phyloP scores from a whole-genome alignment of 1,140 invertebrate species.

The Musca vetustissima region DNA sequence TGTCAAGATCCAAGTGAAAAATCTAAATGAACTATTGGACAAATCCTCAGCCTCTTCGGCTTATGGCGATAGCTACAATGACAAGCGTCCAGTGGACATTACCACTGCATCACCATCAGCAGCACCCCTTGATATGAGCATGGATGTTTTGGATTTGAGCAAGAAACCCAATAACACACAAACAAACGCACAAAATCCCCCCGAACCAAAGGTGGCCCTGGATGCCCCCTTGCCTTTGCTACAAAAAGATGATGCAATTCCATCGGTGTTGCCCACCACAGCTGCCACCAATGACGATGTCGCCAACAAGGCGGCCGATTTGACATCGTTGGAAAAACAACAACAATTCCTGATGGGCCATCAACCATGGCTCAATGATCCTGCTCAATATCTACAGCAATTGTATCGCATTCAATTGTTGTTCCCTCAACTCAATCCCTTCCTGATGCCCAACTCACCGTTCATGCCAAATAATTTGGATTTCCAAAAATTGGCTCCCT shows the following conservation, averaged over 20 bases:
- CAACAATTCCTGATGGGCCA: constrained; percentile 62
- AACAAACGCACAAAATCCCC: not conserved
- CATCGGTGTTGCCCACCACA: not conserved
- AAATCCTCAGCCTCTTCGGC: constrained; percentile 37
- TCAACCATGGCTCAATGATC: constrained; percentile 62
- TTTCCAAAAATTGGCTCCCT: constrained; percentile 66
- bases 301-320: constrained; percentile 24
- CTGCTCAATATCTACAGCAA: constrained; percentile 60
- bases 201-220: constrained; percentile 26
- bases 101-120: constrained; percentile 56
- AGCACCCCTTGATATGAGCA: constrained; percentile 72
- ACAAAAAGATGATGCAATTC: not conserved
- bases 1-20: constrained; percentile 65
- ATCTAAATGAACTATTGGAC: constrained; percentile 63
- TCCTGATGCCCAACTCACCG: constrained; percentile 63
- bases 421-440: constrained; percentile 56
- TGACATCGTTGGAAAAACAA: constrained; percentile 56
- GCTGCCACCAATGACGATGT: constrained; percentile 44
- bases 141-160: constrained; percentile 85
- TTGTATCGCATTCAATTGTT: constrained; percentile 59
- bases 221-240: not conserved
- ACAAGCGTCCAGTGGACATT: constrained; percentile 41
- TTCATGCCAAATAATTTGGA: constrained; percentile 62
- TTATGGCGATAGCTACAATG: constrained; percentile 47
- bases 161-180: constrained; percentile 62